Evolutionary conservation across 37 sponge, comb jelly and placozoan genomes (phyloP).

Genomic region (Haliclona indistincta): DNA sequence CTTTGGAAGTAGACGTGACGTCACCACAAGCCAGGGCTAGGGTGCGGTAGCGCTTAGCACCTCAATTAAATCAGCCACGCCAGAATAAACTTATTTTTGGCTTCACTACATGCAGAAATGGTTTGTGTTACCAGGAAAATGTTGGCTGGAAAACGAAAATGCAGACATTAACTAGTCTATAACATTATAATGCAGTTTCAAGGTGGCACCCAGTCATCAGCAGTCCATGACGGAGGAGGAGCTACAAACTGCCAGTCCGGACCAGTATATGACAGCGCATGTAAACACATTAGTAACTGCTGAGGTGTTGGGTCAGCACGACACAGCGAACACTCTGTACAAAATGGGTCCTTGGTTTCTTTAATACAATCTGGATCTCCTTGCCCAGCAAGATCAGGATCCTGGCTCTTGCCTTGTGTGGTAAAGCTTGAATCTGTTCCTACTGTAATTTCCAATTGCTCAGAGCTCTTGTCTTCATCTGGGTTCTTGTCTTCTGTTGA

Average conservation of each 20-base stretch:
- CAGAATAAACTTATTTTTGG: no score
- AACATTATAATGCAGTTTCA: neutral
- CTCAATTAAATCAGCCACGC: neutral
- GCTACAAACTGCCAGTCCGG: constrained; percentile 82
- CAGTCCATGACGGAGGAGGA: constrained; percentile 74
- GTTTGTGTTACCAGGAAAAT: neutral
- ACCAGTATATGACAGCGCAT: constrained; percentile 89
- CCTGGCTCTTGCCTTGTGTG: no score
- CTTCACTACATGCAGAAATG: neutral
- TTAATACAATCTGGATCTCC: no score
- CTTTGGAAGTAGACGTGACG: neutral
- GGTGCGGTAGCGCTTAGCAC: neutral
- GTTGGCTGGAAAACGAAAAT: neutral
- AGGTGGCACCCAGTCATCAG: constrained; percentile 8
- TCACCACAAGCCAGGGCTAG: neutral
- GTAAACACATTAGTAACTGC: constrained; percentile 85
- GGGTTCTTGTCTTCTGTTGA: no score
- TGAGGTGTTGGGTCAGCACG: constrained; percentile 72
- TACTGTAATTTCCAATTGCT: no score
- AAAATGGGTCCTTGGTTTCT: constrained; percentile 48
- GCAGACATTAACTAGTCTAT: neutral
- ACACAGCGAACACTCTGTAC: constrained; percentile 65
- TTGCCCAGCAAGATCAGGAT: no score
- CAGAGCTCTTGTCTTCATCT: no score
- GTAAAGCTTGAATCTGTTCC: no score